phyloP scores from a whole-genome alignment of 1,140 invertebrate genomes.

The Proales similis region DNA sequence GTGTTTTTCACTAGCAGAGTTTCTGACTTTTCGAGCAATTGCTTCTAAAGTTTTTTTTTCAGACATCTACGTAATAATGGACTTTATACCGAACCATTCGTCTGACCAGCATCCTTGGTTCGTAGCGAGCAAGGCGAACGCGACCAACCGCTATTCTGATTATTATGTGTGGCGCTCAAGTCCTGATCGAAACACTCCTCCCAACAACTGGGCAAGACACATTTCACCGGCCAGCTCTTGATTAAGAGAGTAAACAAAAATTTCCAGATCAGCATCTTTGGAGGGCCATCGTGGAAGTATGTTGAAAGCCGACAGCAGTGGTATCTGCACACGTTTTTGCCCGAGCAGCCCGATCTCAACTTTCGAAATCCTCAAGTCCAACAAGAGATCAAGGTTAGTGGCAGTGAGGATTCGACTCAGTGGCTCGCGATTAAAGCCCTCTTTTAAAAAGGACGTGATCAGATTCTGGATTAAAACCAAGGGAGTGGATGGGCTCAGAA shows the following conservation, averaged over 20 bases:
- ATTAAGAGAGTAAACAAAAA: too few relatives aligned
- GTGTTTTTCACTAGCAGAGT: constrained; percentile 36
- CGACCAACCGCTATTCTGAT: constrained; percentile 59
- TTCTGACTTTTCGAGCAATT: neutral
- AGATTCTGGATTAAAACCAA: constrained; percentile 45
- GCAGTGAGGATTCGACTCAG: neutral
- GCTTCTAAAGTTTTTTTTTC: too few relatives aligned
- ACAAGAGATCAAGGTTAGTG: constrained; percentile 57
- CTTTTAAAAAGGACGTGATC: constrained; percentile 42
- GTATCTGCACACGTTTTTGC: constrained; percentile 67
- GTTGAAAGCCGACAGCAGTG: constrained; percentile 60
- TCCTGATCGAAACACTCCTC: constrained; percentile 52
- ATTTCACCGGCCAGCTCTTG: too few relatives aligned
- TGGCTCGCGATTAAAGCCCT: too few relatives aligned
- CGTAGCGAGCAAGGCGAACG: constrained; percentile 57
- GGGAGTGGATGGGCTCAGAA: constrained; percentile 48
- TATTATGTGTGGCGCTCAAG: constrained; percentile 65
- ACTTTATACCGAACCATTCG: constrained; percentile 78
- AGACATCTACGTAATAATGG: constrained; percentile 54
- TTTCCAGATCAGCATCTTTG: constrained; percentile 58
- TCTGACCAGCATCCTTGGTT: constrained; percentile 74
- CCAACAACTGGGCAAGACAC: constrained; percentile 79
- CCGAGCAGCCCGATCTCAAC: constrained; percentile 68
- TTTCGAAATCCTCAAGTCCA: constrained; percentile 60
- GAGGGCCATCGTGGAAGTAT: constrained; percentile 64